Evolutionary conservation across 2,797 vertebrate species (phyloP), one percentile per base, ranked within the genome.

Genomic region (Mareca strepera): DNA sequence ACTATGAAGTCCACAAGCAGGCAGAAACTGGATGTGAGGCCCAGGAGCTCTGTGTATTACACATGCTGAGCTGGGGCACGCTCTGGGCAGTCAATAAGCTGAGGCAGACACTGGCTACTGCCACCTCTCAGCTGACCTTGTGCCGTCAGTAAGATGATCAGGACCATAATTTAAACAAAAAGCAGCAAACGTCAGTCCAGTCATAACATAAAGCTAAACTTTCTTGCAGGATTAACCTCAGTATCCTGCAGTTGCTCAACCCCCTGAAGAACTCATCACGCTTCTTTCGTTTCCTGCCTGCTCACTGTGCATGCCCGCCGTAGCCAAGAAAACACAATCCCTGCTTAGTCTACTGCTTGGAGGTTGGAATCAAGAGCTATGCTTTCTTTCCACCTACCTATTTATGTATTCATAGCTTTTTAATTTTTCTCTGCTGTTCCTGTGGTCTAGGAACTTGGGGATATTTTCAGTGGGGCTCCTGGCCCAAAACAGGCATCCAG

Each of bases 51-150:
- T 7, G 41, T 1, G 23, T 58, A 6, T 58, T 31, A 15, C 35
- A 44, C 17, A 39, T 18, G 1, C 17, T 1, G 14, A 28, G 26
- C 76, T 15, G 22, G 0, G 6, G 48, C 35, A 77, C 2, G 0
- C 8, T 67, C 72, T 31, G 48, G 53, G 63, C 59, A 50, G 48
- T 50, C 48, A 50, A 23, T 50, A 25, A 50, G 23, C 48, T 25
- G 48, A 50, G 48, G 48, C 9, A 41, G 59, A 86, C 23, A 58
- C 5, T 23, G 28, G 9, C 46, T 50, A 29, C 53, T 12, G 28
- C 52, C 53, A n/a, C 9, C 43, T 53, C 37, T 76, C 53, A 37
- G 16, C n/a, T 25, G 53, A 31, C 41, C 29, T 12, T 5, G 3
- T 46, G 16, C 21, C 14, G 56, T 80, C 41, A 35, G 2, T 7